phyloP scores from a whole-genome alignment of 2,797 vertebrate genomes.

The Sternotherus odoratus region DNA sequence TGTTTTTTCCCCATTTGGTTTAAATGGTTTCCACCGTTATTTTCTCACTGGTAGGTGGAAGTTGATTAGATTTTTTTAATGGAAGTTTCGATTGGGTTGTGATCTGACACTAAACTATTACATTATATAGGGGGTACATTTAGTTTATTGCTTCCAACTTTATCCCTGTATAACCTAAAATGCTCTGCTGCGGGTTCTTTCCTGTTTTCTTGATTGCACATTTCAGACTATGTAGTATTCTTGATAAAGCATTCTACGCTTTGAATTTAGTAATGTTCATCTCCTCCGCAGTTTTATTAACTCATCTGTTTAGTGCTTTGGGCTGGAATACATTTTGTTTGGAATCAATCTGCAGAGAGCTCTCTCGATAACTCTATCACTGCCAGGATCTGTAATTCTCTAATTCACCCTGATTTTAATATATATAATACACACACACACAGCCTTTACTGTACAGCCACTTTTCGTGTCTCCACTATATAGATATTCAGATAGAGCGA shows the following conservation, averaged over 20 bases:
- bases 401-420: slow-evolving; percentile 65
- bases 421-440: background rate
- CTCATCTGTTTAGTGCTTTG: slow-evolving; percentile 2
- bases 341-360: slow-evolving; percentile 33
- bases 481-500: background rate
- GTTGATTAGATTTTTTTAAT: slow-evolving; percentile 1
- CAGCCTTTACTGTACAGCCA: slow-evolving; percentile 21
- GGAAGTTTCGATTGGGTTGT: slow-evolving; percentile 51
- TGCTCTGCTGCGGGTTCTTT: background rate
- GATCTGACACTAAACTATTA: slow-evolving; percentile 75
- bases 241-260: background rate
- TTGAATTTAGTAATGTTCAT: background rate
- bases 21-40: background rate
- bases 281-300: background rate
- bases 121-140: slow-evolving; percentile 76
- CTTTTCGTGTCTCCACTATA: background rate
- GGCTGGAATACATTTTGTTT: background rate
- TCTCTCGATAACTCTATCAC: slow-evolving; percentile 10
- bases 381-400: slow-evolving; percentile 41
- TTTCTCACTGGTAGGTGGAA: background rate
- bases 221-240: slow-evolving; percentile 45
- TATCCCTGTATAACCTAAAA: slow-evolving; percentile 63
- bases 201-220: background rate
- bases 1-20: background rate
- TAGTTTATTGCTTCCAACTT: slow-evolving; percentile 74